These are phyloP conservation scores for Callorhinus ursinus DNA, from an alignment of 2,113 vertebrate species.

Conservation along the genomic window DNA sequence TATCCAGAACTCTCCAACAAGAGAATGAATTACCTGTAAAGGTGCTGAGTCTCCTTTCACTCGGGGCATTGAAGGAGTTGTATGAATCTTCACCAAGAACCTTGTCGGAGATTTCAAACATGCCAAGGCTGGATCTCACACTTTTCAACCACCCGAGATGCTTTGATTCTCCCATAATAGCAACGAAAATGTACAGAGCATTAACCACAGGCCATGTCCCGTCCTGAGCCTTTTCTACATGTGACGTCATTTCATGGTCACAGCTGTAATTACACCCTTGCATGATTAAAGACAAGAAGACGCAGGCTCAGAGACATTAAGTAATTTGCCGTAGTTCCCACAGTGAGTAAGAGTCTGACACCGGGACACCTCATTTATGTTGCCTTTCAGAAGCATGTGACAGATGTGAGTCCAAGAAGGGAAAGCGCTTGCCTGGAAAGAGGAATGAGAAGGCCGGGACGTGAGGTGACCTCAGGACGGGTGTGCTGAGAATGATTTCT, in stretches of 20 bases:
- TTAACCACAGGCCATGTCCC: background rate
- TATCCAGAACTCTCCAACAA: background rate
- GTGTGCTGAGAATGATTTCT: background rate
- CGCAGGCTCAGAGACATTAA: background rate
- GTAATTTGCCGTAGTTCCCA: slow-evolving; percentile 37
- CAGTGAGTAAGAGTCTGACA: slow-evolving; percentile 35
- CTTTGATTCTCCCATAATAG: background rate
- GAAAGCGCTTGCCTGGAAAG: background rate
- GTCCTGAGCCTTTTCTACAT: background rate
- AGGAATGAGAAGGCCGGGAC: background rate
- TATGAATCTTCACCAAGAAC: background rate
- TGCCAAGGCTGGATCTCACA: background rate
- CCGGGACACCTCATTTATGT: background rate
- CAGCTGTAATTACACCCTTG: background rate
- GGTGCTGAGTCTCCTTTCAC: background rate
- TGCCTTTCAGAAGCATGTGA: background rate
- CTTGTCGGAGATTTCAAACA: background rate
- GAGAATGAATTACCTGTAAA: background rate
- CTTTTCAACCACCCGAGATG: background rate
- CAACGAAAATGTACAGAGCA: background rate
- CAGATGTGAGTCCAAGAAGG: slow-evolving; percentile 15
- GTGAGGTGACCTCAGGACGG: background rate
- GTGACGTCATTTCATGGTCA: slow-evolving; percentile 12
- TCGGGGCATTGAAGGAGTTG: background rate
- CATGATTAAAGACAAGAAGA: slow-evolving; percentile 41